These are phyloP conservation scores for Diabrotica undecimpunctata DNA, from an alignment of 1,140 invertebrate genomes.

Conservation along the genomic window DNA sequence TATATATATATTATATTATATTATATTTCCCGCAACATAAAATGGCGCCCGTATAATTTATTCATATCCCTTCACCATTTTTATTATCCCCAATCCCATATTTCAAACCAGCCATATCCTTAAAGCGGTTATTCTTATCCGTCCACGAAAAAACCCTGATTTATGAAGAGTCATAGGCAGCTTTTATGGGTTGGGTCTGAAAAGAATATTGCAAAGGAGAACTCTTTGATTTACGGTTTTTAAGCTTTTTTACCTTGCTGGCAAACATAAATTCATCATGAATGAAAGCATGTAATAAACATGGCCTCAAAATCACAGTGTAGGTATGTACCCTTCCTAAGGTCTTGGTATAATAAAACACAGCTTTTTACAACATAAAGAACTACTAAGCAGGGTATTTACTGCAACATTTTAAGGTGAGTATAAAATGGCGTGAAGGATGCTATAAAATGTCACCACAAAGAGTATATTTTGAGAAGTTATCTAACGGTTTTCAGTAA, in stretches of 20 bases:
- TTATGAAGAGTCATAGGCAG: not conserved
- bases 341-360: not conserved
- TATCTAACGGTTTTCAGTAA: no score
- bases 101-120: not conserved
- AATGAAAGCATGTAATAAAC: constrained; percentile 1
- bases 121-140: not conserved
- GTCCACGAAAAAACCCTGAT: not conserved
- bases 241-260: constrained; percentile 1
- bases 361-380: constrained; percentile 2
- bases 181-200: not conserved
- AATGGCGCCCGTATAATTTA: no score
- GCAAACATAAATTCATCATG: constrained; percentile 2
- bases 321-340: not conserved
- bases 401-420: constrained; percentile 2
- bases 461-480: no score
- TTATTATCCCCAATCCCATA: not conserved
- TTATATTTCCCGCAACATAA: no score
- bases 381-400: not conserved
- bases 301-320: not conserved
- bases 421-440: not conserved
- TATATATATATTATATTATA: no score
- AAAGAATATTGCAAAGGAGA: constrained; percentile 2
- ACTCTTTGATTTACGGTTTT: not conserved
- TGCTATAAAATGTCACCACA: not conserved
- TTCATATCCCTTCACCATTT: no score